Evolutionary conservation across 1,140 invertebrate species (phyloP), one percentile per base, ranked within the genome.

Genomic region (Hylyphantes graminicola): DNA sequence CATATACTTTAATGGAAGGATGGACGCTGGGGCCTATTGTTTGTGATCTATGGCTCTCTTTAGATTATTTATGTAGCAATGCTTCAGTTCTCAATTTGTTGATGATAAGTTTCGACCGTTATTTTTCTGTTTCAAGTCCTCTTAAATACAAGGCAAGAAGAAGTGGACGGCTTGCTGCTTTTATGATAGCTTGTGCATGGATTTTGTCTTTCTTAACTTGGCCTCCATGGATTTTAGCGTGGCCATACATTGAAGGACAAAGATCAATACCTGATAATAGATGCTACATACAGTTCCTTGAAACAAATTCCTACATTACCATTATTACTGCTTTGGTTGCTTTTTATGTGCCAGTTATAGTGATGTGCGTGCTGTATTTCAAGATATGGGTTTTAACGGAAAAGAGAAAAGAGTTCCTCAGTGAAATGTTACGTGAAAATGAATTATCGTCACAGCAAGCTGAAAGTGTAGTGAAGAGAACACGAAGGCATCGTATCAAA

Each of bases 251-350:
- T 86, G 96, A 98, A 90, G 96, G 97, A 65, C 92, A 95, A 89
- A 92, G 96, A 82, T 97, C 96, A 7, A 96, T 99, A 85, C 96
- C 96, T 57, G 92, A 94, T 17, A 88, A 94, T 86, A 93, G 96
- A 89, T 99, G 98, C 90, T 98, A 98, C 90, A 98, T 99, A 87
- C 98, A 99, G 92, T 99, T 99, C 91, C 96, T 99, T 89, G 96
- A 97, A 91, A 98, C 97, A 10, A 99, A 99, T 92, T 95, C 97
- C 89, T 97, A 97, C 90, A 96, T 99, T 88, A 99, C 97, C 79
- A 96, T 99, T 89, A 95, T 95, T 87, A 98, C 97, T 11, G 96
- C 96, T 2, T 95, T 99, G 80, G 95, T 96, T 11, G 98, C 98
- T 50, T 99, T 99, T 92, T 99, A 99, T 91, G 93, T 98, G 86